Conservation (phyloP, 2,888 invertebrate genomes). For the Thymelicus acteon region DNA sequence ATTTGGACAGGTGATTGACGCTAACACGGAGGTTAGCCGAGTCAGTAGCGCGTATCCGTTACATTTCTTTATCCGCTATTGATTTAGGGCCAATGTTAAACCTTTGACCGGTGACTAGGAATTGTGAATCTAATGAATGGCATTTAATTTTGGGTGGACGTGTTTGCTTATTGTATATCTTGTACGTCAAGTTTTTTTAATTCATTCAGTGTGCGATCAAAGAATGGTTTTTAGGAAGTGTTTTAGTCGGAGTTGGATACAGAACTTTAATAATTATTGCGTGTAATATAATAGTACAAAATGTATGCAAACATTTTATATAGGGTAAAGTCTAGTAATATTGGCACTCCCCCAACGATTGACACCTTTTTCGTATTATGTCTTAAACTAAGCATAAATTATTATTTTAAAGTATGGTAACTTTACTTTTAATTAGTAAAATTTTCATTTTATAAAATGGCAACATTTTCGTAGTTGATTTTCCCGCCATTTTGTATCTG, state of each 20-base stretch:
- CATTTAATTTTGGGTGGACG: conserved; percentile 8
- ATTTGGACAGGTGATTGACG: conserved; percentile 56
- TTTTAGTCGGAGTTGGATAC: neutral
- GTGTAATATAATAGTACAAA: no score
- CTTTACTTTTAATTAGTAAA: no score
- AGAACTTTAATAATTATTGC: neutral
- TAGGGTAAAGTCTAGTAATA: no score
- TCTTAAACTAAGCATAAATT: no score
- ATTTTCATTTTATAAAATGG: no score
- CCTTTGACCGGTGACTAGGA: conserved; percentile 55
- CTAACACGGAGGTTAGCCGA: conserved; percentile 59
- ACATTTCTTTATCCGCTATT: conserved; percentile 38
- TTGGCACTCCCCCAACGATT: no score
- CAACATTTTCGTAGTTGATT: no score
- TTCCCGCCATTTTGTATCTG: no score
- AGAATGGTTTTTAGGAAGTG: neutral
- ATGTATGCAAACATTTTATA: neutral
- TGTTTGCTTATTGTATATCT: conserved; percentile 4
- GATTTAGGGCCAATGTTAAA: conserved; percentile 52
- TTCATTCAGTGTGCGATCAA: neutral
- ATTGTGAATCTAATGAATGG: conserved; percentile 20
- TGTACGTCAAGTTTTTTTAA: neutral
- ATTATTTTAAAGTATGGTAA: no score
- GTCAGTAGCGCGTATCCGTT: conserved; percentile 45
- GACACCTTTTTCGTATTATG: no score